Evolutionary conservation across 1,140 invertebrate genomes (phyloP).

Genomic region (Globodera ellingtonae): DNA sequence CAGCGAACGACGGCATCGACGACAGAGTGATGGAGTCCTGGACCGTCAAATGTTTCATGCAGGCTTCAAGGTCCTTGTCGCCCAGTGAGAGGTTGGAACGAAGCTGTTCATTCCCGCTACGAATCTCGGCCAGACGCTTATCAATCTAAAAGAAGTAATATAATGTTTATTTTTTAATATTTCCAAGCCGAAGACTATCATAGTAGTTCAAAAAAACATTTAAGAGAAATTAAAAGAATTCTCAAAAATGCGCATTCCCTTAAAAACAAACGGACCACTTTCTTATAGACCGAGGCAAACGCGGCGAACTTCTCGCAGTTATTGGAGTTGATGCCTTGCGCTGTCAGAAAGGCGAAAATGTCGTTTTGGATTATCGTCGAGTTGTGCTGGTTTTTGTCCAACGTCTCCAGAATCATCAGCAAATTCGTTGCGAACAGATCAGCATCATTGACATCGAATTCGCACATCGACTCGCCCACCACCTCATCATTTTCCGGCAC

Average conservation of each 20-base stretch:
- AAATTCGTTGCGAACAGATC: slow-evolving; percentile 19
- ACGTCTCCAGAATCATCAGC: slow-evolving; percentile 23
- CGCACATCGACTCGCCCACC: background rate
- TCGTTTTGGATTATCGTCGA: background rate
- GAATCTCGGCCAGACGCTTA: slow-evolving; percentile 16
- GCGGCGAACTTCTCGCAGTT: slow-evolving; percentile 11
- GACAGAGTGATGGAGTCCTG: slow-evolving; percentile 25
- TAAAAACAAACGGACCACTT: slow-evolving; percentile 12
- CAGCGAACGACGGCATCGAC: slow-evolving; percentile 4
- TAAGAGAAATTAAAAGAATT: no score
- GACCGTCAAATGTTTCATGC: slow-evolving; percentile 15
- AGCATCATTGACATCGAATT: slow-evolving; percentile 7
- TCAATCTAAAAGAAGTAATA: slow-evolving; percentile 3
- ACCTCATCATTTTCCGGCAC: background rate
- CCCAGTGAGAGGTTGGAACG: slow-evolving; percentile 9
- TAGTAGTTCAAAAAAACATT: background rate
- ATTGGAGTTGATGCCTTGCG: slow-evolving; percentile 3
- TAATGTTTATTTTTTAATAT: no score
- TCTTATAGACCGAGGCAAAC: background rate
- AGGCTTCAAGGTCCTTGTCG: slow-evolving; percentile 27
- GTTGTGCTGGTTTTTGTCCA: background rate
- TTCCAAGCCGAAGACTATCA: no score
- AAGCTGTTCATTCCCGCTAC: slow-evolving; percentile 13
- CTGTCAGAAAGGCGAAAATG: slow-evolving; percentile 19
- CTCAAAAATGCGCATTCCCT: background rate